phyloP scores from a whole-genome alignment of 2,888 invertebrate genomes.

The Stenolophus ochropezus region DNA sequence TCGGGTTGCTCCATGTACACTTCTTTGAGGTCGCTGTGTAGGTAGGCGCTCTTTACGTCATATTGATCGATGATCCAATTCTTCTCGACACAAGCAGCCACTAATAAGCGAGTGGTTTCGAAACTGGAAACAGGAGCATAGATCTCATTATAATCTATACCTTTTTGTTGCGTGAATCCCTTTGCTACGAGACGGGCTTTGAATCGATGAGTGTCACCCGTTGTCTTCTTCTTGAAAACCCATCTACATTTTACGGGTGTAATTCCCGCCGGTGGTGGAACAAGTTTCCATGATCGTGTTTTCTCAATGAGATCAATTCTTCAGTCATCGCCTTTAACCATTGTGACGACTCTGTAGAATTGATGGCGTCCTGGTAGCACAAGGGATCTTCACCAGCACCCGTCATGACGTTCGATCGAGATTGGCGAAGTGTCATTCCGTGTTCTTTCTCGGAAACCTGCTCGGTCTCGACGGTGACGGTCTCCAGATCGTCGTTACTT shows the following conservation, averaged over 20 bases:
- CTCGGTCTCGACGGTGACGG: neutral
- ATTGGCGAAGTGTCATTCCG: no score
- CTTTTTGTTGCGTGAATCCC: constrained; percentile 22
- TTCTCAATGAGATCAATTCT: no score
- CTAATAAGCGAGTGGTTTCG: constrained; percentile 30
- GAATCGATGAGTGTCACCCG: constrained; percentile 1
- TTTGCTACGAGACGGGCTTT: neutral
- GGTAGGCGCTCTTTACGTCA: constrained; percentile 42
- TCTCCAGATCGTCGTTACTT: neutral
- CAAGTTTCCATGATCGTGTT: neutral
- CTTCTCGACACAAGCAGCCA: constrained; percentile 21
- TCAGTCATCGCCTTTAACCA: no score
- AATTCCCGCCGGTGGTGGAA: neutral
- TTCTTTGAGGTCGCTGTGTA: constrained; percentile 35
- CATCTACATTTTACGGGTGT: neutral
- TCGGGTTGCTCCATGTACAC: constrained; percentile 39
- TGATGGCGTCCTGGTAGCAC: neutral
- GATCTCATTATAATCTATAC: constrained; percentile 36
- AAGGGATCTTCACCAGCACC: neutral
- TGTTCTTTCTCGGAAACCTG: neutral
- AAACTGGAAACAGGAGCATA: constrained; percentile 25
- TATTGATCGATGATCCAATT: constrained; percentile 46
- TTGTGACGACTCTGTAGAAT: neutral
- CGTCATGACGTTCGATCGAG: no score
- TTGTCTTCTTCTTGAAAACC: constrained; percentile 3